Evolutionary conservation across 2,888 invertebrate genomes (phyloP).

Genomic region (Spatulosminthurus flaviceps): DNA sequence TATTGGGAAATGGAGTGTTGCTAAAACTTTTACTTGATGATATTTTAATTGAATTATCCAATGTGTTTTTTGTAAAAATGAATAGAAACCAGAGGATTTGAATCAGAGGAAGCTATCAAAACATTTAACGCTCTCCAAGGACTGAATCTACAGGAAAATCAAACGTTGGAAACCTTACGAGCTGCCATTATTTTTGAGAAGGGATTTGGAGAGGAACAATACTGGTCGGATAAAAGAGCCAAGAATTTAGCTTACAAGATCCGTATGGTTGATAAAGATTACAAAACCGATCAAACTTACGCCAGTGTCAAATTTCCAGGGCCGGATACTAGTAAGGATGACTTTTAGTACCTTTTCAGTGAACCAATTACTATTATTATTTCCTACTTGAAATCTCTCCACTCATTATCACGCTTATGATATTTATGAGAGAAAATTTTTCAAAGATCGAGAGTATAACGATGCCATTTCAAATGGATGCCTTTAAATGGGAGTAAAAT

Average conservation of each 20-base stretch:
- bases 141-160: not conserved
- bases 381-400: not conserved
- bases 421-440: not conserved
- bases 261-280: constrained; percentile 48
- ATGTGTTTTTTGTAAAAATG: not conserved
- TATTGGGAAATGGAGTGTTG: constrained; percentile 14
- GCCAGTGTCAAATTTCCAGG: constrained; percentile 53
- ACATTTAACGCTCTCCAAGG: constrained; percentile 44
- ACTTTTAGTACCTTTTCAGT: not conserved
- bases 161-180: constrained; percentile 45
- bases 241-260: constrained; percentile 52
- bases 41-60: constrained; percentile 19
- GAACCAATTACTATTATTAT: not conserved
- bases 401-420: not conserved
- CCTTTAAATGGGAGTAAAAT: not conserved
- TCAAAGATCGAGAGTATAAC: not conserved
- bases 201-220: constrained; percentile 48
- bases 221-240: constrained; percentile 21
- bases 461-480: not conserved
- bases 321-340: constrained; percentile 51
- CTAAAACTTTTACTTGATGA: not conserved
- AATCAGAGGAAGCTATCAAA: constrained; percentile 38
- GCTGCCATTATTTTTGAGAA: constrained; percentile 56
- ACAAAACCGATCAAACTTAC: constrained; percentile 35
- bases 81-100: constrained; percentile 31